Evolutionary conservation across 92 coral and sea anemone species (phyloP), one percentile per base, ranked within the genome.

Genomic region (Porites evermanni): DNA sequence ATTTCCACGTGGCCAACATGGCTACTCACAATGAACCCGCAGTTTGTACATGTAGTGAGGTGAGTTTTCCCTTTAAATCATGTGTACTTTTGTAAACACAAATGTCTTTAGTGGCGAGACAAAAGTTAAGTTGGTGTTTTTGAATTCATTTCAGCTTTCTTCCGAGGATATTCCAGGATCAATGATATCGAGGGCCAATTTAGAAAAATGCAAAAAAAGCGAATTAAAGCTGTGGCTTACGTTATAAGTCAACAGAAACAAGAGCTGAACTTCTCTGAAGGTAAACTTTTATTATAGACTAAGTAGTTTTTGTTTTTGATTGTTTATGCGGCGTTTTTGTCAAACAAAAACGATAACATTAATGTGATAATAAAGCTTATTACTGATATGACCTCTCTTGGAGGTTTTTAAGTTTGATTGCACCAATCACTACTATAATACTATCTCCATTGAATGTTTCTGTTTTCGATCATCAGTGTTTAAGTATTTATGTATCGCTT

Each of bases 111-210:
- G 50, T 1, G 52, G 7, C 16, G 14, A 18, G 52, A 13, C 63
- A 2, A 47, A 11, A 7, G 50, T 10, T 18, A 65, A 21, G 21
- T 3, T 73, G 1, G 16, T 7, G n/a, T 74, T 53, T n/a, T 0
- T n/a, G 16, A 21, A 54, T 21, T 20, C 21, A 3, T 74, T 74
- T 7, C 65, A 74, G 79, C 79, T 74, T 9, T 53, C 79, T 50
- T 74, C 64, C 50, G 65, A 53, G 54, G 79, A 74, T 74, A 54
- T 74, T 74, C 52, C 65, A 12, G 79, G 79, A 1, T 74, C 79
- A 54, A 19, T 10, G 54, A 74, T 74, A 21, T 5, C 1, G 1
- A 12, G 12, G 14, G 47, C 50, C n/a, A 51, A 74, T 10, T n/a
- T 74, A 10, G 64, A 20, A 18, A 74, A 74, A 74, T 12, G 64